Conservation (phyloP, 2,113 vertebrate genomes). For the Ptilorrhoa leucosticta region DNA sequence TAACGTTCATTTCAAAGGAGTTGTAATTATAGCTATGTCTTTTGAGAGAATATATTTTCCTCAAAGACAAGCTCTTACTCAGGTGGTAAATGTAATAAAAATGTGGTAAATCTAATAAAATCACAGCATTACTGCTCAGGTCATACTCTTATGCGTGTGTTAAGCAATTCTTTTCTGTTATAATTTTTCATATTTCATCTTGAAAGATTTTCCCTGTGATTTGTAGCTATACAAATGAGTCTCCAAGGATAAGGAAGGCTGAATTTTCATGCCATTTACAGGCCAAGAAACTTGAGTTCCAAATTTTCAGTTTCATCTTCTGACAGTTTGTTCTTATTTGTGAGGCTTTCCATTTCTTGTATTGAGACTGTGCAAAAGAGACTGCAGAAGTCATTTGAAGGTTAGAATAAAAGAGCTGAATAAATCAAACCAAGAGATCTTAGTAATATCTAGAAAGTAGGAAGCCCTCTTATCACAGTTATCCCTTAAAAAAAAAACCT, state of each 20-base stretch:
- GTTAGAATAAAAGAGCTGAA: neutral
- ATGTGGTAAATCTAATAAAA: neutral
- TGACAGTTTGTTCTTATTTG: neutral
- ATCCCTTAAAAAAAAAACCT: neutral
- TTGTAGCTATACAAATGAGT: neutral
- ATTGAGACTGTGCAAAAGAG: neutral
- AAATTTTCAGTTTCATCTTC: neutral
- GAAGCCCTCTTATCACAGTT: neutral
- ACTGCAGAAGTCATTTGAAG: neutral
- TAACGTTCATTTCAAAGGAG: neutral
- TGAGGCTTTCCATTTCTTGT: neutral
- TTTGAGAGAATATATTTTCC: neutral
- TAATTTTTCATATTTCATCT: neutral
- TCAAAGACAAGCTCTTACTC: neutral
- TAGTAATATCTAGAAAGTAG: neutral
- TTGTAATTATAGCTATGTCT: constrained; percentile 1
- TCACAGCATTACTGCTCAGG: neutral
- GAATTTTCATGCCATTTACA: neutral
- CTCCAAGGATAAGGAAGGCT: neutral
- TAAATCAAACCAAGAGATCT: neutral
- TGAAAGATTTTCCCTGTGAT: neutral
- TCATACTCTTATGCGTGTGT: neutral
- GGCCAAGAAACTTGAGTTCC: neutral
- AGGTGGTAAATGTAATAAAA: neutral
- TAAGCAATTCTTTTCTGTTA: constrained; percentile 19